phyloP scores from a whole-genome alignment of 2,888 invertebrate genomes.

The Eupithecia abbreviata region DNA sequence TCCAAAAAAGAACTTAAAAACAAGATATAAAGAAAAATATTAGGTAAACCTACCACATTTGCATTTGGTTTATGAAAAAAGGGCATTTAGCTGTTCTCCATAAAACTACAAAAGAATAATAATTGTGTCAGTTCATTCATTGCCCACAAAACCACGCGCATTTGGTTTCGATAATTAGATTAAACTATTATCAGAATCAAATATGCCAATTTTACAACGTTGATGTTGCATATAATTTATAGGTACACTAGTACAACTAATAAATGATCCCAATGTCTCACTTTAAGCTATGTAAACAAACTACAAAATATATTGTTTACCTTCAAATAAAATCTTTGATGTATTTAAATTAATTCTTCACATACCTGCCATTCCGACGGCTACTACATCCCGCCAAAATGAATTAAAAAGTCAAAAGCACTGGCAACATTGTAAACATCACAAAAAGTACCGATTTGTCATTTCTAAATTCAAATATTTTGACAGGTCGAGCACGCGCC shows the following conservation, averaged over 20 bases:
- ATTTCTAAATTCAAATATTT: conserved; percentile 44
- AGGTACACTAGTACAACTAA: not conserved
- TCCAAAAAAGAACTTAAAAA: not conserved
- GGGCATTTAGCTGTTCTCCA: not conserved
- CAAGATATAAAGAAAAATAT: not conserved
- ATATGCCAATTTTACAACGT: not conserved
- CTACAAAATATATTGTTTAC: conserved; percentile 19
- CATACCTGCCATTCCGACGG: conserved; percentile 25
- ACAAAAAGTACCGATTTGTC: conserved; percentile 36
- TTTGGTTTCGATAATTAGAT: not conserved
- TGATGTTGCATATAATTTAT: not conserved
- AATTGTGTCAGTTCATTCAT: conserved; percentile 18
- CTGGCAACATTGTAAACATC: conserved; percentile 41
- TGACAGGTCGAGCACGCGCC: conserved; percentile 48
- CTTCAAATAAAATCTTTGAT: conserved; percentile 13
- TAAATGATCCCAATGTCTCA: not conserved
- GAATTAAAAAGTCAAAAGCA: conserved; percentile 28
- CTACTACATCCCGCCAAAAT: conserved; percentile 26
- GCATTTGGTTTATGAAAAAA: not conserved
- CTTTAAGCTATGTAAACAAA: conserved; percentile 25
- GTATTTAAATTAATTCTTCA: conserved; percentile 28
- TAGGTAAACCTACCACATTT: not conserved
- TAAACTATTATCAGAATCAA: conserved; percentile 3
- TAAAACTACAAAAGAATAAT: not conserved
- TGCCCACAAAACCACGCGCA: conserved; percentile 9